Evolutionary conservation across 2,797 vertebrate genomes (phyloP), one percentile per base, ranked within the genome.

Genomic region (Premnoplex brunnescens): DNA sequence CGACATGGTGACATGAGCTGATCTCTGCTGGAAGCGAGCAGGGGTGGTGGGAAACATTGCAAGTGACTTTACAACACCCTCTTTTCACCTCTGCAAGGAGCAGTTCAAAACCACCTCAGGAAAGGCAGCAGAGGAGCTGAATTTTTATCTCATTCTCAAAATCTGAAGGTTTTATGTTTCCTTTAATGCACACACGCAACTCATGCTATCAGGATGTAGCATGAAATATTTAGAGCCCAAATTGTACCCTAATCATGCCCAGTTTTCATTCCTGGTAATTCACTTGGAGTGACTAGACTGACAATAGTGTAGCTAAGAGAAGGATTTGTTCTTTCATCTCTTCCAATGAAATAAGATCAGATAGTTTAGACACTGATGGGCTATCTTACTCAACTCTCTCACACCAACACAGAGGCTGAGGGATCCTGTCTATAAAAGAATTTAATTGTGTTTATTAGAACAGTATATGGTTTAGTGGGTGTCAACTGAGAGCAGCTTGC

Each of bases 101-200:
- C 49, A 23, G 14, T 4, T 88, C 14, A 48, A 84, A 87, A 58
- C 20, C 34, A 39, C 1, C 2, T 20, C 51, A 34, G 58, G 64
- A 64, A 89, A 79, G 20, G 5, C 72, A 85, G 52, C 11, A 17
- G 9, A 69, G 22, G 30, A 62, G 64, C 2, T 77, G 37, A 77
- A 49, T 64, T 85, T 91, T 74, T 67, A 49, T 74, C 59, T 73
- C 20, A 4, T 51, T 88, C 77, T 83, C 60, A 43, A 58, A 80
- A 92, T 67, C 43, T 62, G 60, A 64, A 64, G 43, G 14, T 8
- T 66, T 89, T 85, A 12, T 21, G 6, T 54, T 83, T 77, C 54
- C 15, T 87, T 80, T 58, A 48, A 48, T 24, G 18, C 20, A 34
- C 2, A 4, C 20, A 36, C 0, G 0, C 34, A 67, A 14, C 32